phyloP scores from a whole-genome alignment of 2,797 vertebrate species.

The Alauda arvensis region DNA sequence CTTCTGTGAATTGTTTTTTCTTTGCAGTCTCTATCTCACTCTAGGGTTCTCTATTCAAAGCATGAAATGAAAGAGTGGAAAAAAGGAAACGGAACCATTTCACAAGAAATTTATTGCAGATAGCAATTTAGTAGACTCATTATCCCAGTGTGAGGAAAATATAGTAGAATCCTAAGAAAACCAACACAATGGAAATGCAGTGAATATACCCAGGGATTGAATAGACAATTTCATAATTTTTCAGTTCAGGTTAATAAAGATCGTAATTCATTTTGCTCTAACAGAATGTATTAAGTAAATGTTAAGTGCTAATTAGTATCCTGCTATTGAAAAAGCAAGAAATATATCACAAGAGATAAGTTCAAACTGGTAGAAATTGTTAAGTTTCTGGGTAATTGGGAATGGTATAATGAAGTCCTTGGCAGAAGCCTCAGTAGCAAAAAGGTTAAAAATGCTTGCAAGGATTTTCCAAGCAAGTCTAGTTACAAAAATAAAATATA shows the following conservation, averaged over 20 bases:
- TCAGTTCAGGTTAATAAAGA: conserved; percentile 41
- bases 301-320: conserved; percentile 54
- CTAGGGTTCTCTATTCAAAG: conserved; percentile 48
- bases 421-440: background rate
- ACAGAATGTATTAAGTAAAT: conserved; percentile 38
- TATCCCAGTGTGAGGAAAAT: conserved; percentile 65
- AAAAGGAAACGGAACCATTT: conserved; percentile 57
- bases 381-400: background rate
- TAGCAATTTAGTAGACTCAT: conserved; percentile 56
- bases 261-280: conserved; percentile 11
- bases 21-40: conserved; percentile 52
- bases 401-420: conserved; percentile 1
- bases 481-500: background rate
- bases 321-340: conserved; percentile 24
- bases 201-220: conserved; percentile 18
- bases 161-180: conserved; percentile 54
- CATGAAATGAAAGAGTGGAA: conserved; percentile 48
- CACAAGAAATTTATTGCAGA: conserved; percentile 62
- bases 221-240: conserved; percentile 16
- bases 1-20: conserved; percentile 53
- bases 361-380: conserved; percentile 14
- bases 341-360: background rate
- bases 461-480: conserved; percentile 22
- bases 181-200: conserved; percentile 36
- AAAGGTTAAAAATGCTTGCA: conserved; percentile 30